These are phyloP conservation scores for Dinocampus coccinellae DNA, from an alignment of 2,888 invertebrate species.

Conservation along the genomic window DNA sequence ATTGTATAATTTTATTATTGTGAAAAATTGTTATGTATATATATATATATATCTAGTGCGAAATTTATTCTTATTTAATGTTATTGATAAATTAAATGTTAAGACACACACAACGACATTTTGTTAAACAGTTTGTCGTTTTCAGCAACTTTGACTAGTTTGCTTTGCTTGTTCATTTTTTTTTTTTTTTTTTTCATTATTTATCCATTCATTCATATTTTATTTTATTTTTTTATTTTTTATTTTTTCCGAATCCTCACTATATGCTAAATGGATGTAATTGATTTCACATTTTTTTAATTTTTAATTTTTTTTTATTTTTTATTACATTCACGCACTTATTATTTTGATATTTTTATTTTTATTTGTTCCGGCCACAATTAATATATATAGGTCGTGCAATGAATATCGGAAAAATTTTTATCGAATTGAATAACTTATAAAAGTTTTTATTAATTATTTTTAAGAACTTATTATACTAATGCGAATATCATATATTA, in stretches of 20 bases:
- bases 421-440: slow-evolving; percentile 35
- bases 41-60: background rate
- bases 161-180: background rate
- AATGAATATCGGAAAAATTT: slow-evolving; percentile 26
- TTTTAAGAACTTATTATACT: slow-evolving; percentile 37
- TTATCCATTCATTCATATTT: too few relatives aligned
- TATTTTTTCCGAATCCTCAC: background rate
- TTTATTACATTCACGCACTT: background rate
- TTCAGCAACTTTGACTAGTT: background rate
- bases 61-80: background rate
- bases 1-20: background rate
- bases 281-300: background rate
- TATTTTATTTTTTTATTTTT: too few relatives aligned
- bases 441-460: slow-evolving; percentile 32
- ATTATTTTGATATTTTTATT: background rate
- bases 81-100: background rate
- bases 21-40: background rate
- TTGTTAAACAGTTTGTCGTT: background rate
- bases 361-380: background rate
- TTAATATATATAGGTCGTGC: slow-evolving; percentile 17
- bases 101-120: slow-evolving; percentile 6
- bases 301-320: background rate
- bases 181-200: too few relatives aligned
- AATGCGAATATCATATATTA: slow-evolving; percentile 38
- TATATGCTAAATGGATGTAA: background rate